These are phyloP conservation scores for Stramonita haemastoma DNA, from an alignment of 2,888 invertebrate species.

Conservation along the genomic window DNA sequence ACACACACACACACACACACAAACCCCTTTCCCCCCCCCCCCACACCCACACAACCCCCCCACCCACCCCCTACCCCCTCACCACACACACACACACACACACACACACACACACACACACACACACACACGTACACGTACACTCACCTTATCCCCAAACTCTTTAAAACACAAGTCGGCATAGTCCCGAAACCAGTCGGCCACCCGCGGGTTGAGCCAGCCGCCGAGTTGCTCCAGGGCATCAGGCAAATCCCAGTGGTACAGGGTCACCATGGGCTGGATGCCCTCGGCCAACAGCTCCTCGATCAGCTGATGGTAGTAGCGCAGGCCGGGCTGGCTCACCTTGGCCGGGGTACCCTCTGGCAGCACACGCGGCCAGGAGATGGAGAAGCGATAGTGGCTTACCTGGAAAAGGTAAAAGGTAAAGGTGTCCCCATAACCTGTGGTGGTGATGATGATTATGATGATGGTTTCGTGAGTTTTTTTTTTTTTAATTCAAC, in stretches of 20 bases:
- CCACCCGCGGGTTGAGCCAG: constrained; percentile 68
- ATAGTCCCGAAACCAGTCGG: constrained; percentile 82
- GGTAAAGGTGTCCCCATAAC: too few relatives aligned
- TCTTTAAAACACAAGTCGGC: constrained; percentile 73
- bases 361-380: constrained; percentile 88
- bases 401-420: constrained; percentile 75
- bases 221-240: constrained; percentile 75
- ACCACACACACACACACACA: neutral
- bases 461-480: too few relatives aligned
- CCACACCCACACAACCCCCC: neutral
- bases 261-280: constrained; percentile 81
- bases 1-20: constrained; percentile 53
- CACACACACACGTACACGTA: neutral
- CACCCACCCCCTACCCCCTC: neutral
- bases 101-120: neutral
- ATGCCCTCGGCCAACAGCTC: constrained; percentile 82
- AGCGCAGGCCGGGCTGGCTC: constrained; percentile 82
- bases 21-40: neutral
- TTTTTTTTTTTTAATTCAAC: too few relatives aligned
- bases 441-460: too few relatives aligned
- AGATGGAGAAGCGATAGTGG: constrained; percentile 79
- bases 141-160: constrained; percentile 73
- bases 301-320: constrained; percentile 86
- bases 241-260: constrained; percentile 75
- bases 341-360: constrained; percentile 76